A percentile compares a stretch with the other conserved stretches of the same genome.
These are phyloP conservation scores for Leptobrachium leishanense DNA, from an alignment of 2,113 vertebrate genomes.

Conservation along the genomic window DNA sequence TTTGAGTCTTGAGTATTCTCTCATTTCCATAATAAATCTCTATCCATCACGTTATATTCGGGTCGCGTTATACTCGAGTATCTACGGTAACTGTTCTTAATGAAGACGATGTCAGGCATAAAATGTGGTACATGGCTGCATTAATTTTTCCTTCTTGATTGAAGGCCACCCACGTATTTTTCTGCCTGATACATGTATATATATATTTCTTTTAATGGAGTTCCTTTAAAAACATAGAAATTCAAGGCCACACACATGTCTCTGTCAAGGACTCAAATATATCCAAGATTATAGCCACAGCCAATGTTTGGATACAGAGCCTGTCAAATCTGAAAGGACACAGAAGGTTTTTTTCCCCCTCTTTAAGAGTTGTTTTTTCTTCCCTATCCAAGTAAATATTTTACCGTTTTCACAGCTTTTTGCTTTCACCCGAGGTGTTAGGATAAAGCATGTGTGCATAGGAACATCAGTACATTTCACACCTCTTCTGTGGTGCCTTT, in stretches of 20 bases:
- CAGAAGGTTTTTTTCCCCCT: background rate
- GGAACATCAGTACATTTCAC: constrained; percentile 1
- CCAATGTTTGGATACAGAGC: background rate
- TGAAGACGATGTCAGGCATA: too few relatives aligned
- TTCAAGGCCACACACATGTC: constrained; percentile 1
- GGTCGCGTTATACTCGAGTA: too few relatives aligned
- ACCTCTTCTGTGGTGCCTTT: background rate
- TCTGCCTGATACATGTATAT: background rate
- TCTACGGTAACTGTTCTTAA: too few relatives aligned
- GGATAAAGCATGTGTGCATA: background rate
- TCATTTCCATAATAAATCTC: too few relatives aligned
- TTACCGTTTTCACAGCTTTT: background rate
- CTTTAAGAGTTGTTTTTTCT: background rate
- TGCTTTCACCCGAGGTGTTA: background rate
- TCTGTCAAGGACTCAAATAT: background rate
- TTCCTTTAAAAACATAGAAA: background rate
- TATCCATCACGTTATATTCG: too few relatives aligned
- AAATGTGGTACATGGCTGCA: too few relatives aligned
- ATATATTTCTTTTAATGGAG: background rate
- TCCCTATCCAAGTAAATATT: constrained; percentile 14
- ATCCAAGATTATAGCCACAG: background rate
- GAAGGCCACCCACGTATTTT: too few relatives aligned
- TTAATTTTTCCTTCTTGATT: too few relatives aligned
- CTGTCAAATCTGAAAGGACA: background rate
- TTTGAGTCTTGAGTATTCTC: too few relatives aligned